Base-by-base conservation (phyloP, 1,140 invertebrate genomes). In the Cyphomyrmex costatus region DNA sequence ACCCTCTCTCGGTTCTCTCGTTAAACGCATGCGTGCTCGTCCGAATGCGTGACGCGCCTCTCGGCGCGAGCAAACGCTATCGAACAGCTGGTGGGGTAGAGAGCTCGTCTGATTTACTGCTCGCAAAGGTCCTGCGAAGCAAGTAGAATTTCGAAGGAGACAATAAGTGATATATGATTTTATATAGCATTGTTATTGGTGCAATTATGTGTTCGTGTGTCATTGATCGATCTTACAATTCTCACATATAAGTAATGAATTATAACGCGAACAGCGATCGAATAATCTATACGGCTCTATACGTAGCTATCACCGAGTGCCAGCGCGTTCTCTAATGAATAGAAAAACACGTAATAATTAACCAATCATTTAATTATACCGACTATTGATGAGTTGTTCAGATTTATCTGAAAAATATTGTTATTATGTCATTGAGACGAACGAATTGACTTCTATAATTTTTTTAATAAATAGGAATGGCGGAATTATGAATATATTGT, bases 31-130 rank as follows among this genome's bases (percentile, higher is more conserved):
- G 90, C 90, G 89, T 89, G 51, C 51, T 65, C 76, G 33, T 68
- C 51, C 73, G 63, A 83, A 87, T 60, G 77, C 76, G 68, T 63
- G 42, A 83, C 89, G 71, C 89, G 86, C 89, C 80, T 79, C 53
- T 63, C 51, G 51, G 49, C 53, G 49, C 74, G 63, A 60, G 71
- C 56, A 87, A 85, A 92, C 79, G 80, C 73, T 86, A 84, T 58
- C 27, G 56, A 71, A 63, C 83, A 70, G 85, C 86, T 86, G 73
- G 68, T 30, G 49, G 58, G 76, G 66, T 51, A 85, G 65, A 77
- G 63, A 71, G n/a, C 33, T 58, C 78, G 16, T n/a, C 46, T 70
- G 10, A 30, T 8, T 46, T 24, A 21, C 3, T 56, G 24, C 30
- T 33, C 33, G 33, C 65, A 4, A 12, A 36, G 27, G 51, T 60